A percentile compares a stretch with the other conserved stretches of the same genome.
Evolutionary conservation across 2,797 vertebrate genomes (phyloP).

Genomic region (Balearica regulorum): DNA sequence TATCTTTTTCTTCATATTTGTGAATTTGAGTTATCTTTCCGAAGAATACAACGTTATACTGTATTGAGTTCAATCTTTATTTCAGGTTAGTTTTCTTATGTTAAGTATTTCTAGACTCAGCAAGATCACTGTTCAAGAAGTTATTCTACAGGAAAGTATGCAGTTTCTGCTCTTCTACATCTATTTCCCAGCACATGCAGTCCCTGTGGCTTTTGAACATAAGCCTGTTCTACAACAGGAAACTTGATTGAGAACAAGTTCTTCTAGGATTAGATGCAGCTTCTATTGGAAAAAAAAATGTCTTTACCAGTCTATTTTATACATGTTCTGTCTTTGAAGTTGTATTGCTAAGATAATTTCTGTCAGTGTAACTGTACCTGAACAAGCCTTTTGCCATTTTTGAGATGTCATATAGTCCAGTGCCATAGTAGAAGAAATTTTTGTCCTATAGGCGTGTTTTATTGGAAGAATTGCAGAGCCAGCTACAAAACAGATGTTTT

Average conservation of each 20-base stretch:
- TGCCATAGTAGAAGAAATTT: neutral
- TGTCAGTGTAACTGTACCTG: neutral
- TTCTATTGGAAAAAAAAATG: neutral
- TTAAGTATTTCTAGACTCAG: neutral
- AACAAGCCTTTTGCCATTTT: neutral
- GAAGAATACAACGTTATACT: neutral
- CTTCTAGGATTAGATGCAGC: neutral
- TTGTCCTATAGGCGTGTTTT: neutral
- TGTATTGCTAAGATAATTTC: accelerated
- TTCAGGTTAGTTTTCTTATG: neutral
- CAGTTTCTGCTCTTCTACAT: neutral
- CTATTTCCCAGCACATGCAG: neutral
- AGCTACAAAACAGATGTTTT: neutral
- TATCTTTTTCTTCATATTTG: neutral
- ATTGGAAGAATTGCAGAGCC: neutral
- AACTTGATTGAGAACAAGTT: neutral
- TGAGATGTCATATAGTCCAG: neutral
- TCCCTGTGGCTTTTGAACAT: neutral
- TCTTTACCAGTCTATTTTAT: neutral
- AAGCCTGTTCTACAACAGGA: neutral
- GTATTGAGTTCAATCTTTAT: neutral
- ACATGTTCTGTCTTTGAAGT: neutral
- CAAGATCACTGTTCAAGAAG: neutral
- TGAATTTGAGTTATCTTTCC: neutral
- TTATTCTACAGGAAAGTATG: neutral